Base-by-base conservation (phyloP, 2,888 invertebrate species). In the Diadegma fenestrale region DNA sequence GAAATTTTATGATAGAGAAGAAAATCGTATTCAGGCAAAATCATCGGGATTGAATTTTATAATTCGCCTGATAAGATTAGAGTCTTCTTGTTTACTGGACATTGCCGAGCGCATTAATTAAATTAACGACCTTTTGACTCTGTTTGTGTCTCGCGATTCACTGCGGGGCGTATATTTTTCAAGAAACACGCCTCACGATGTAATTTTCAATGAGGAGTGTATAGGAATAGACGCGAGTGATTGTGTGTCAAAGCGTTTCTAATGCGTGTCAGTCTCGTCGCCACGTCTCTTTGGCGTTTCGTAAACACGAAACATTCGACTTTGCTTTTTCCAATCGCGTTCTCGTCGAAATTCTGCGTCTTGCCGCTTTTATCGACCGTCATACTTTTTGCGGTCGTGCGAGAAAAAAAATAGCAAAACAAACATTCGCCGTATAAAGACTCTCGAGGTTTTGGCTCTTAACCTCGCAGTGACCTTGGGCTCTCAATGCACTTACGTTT, bases 61-160 rank as follows among this genome's bases (percentile, higher is more conserved):
- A 19, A 43, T 30, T 17, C 54, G n/a, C n/a, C 14, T 22, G 82
- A 85, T 82, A 76, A 85, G 75, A 85, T 82, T 61, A 82, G 48
- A 64, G 26, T 71, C 61, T 80, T 85, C 61, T 80, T 85, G 85
- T 85, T 85, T 85, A 85, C 85, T 41, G 72, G 76, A 80, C 26
- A 58, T 82, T 82, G 43, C 26, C 26, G 33, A 77, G 37, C 66
- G 79, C 79, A 79, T 85, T 85, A 82, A 85, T 85, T 75, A 82
- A 82, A 85, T 85, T 75, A 82, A 76, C 82, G 85, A 85, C 85
- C 85, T 80, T 80, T 85, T n/a, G 37, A 48, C 45, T 7, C 43
- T 64, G 30, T 77, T 10, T 51, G 19, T 51, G 19, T 41, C 69
- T 76, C 37, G 73, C 69, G 68, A 63, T 37, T 10, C 45, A 69